These are phyloP conservation scores for Drosophila sordidapex DNA, from an alignment of 2,888 invertebrate species.

Conservation along the genomic window DNA sequence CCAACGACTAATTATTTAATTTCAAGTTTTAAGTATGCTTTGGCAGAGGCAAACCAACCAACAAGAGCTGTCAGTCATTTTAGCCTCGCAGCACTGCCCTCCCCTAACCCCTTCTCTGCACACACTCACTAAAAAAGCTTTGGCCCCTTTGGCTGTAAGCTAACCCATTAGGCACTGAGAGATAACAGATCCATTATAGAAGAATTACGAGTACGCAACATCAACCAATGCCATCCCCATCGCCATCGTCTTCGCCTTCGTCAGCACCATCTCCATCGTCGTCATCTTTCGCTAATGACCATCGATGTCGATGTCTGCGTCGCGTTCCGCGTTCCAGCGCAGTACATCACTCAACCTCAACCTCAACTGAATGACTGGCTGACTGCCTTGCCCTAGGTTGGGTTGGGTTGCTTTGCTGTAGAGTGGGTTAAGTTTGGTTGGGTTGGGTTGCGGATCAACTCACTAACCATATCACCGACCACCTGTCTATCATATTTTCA, in stretches of 20 bases:
- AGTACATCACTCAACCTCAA: constrained; percentile 78
- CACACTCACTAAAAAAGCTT: constrained; percentile 38
- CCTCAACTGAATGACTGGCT: constrained; percentile 12
- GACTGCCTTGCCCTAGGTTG: constrained; percentile 30
- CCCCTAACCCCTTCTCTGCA: not conserved
- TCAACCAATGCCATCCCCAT: constrained; percentile 43
- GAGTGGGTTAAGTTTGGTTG: constrained; percentile 11
- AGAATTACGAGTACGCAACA: constrained; percentile 79
- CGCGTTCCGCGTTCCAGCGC: constrained; percentile 29
- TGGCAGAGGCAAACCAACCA: constrained; percentile 32
- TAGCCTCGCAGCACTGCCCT: constrained; percentile 31
- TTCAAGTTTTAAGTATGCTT: constrained; percentile 77
- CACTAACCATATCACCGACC: constrained; percentile 49
- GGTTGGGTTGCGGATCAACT: constrained; percentile 29
- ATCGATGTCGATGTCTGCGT: constrained; percentile 65
- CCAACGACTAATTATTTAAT: constrained; percentile 80
- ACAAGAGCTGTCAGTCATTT: constrained; percentile 72
- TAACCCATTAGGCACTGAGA: constrained; percentile 77
- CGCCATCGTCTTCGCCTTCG: constrained; percentile 55
- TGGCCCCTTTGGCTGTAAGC: constrained; percentile 58
- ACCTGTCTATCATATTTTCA: constrained; percentile 58
- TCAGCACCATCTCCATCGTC: constrained; percentile 47
- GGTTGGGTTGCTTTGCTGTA: constrained; percentile 6
- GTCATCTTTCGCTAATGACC: constrained; percentile 80
- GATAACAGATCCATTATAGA: constrained; percentile 80